These are phyloP conservation scores for Ptilonorhynchus violaceus DNA, from an alignment of 2,113 vertebrate species.

Conservation along the genomic window DNA sequence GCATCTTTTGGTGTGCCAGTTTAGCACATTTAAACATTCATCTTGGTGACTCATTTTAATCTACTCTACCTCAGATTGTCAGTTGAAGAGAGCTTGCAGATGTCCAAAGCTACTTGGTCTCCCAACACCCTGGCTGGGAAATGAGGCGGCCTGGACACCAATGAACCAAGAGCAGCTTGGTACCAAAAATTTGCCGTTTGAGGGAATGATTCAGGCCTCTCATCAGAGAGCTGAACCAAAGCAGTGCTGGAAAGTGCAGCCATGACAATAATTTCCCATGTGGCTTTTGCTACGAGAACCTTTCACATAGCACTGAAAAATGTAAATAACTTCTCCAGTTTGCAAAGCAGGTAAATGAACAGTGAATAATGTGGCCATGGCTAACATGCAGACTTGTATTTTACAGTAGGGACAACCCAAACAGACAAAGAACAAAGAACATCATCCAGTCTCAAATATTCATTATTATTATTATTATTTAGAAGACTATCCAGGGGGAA, in stretches of 20 bases:
- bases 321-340: background rate
- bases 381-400: background rate
- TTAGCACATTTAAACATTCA: background rate
- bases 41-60: background rate
- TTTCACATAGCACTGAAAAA: background rate
- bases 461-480: background rate
- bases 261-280: background rate
- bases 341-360: background rate
- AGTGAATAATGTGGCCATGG: accelerated
- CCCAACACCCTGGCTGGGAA: background rate
- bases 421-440: background rate
- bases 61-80: background rate
- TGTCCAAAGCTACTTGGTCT: background rate
- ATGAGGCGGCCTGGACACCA: background rate
- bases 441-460: background rate
- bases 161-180: background rate
- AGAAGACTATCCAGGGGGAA: background rate
- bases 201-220: background rate
- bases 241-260: background rate
- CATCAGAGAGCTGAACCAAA: background rate
- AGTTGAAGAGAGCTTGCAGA: background rate
- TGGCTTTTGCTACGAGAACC: background rate
- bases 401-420: background rate
- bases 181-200: background rate
- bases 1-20: background rate